These are phyloP conservation scores for Cyaniris semiargus DNA, from an alignment of 2,888 invertebrate genomes.

Conservation along the genomic window DNA sequence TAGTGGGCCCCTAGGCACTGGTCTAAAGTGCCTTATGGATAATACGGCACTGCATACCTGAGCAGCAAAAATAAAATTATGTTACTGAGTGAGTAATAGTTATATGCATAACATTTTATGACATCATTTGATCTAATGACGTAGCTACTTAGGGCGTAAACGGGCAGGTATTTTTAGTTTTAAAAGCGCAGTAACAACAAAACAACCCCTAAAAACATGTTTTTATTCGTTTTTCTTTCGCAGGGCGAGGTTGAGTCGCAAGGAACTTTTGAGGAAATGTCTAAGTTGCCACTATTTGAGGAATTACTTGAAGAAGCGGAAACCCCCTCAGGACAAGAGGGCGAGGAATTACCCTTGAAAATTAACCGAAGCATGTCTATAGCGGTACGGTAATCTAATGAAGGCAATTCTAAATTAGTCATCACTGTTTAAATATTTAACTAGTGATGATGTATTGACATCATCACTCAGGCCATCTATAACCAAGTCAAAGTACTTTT, in stretches of 20 bases:
- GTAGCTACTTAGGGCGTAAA: not conserved
- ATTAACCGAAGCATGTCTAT: constrained; percentile 64
- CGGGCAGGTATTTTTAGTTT: not conserved
- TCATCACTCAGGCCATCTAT: no score
- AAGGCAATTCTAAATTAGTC: not conserved
- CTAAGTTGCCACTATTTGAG: constrained; percentile 72
- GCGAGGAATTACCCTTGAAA: constrained; percentile 45
- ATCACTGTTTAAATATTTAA: not conserved
- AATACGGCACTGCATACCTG: no score
- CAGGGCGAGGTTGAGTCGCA: constrained; percentile 83
- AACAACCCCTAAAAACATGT: not conserved
- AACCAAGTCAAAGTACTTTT: not conserved
- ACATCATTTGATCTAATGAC: not conserved
- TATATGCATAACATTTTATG: no score
- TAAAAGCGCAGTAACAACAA: not conserved
- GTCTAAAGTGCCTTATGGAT: no score
- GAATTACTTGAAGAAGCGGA: constrained; percentile 72
- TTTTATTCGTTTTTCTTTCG: constrained; percentile 32
- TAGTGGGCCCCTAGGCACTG: no score
- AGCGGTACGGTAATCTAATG: constrained; percentile 51
- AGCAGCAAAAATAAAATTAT: not conserved
- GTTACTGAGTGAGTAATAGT: no score
- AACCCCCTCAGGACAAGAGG: constrained; percentile 47
- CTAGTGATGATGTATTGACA: not conserved
- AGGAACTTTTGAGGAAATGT: constrained; percentile 79